Evolutionary conservation across 2,888 invertebrate genomes (phyloP), one percentile per base, ranked within the genome.

Genomic region (Dasypogon diadema): DNA sequence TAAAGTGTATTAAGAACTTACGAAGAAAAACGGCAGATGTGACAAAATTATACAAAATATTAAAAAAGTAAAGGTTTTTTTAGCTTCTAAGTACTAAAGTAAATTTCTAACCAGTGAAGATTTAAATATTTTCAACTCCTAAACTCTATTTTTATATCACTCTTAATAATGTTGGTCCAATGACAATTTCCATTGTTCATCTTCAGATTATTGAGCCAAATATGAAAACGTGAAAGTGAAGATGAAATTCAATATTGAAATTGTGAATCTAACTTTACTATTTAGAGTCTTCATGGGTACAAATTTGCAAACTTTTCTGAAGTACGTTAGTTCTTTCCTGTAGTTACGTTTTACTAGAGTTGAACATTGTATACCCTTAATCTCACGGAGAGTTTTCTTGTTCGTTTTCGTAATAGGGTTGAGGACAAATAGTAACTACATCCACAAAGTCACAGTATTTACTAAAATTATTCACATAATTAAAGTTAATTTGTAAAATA

Each of bases 131-230:
- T 65, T 65, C 24, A 46, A 22, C 65, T 65, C 65, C 65, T 24
- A 48, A 14, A 42, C 46, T 65, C 46, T 65, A 65, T 65, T 65
- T 65, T 65, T 65, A 24, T 65, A 65, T 46, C 65, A 37, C 26
- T 65, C 48, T 65, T 48, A 65, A 24, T 37, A 34, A 21, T 22
- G n/a, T 65, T 24, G 46, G 42, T 65, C 46, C 24, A 22, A 46
- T 16, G 5, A 24, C 18, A 22, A 65, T 18, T 65, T 34, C 60
- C 10, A 21, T 22, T 60, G 37, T 60, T 60, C 34, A 58, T 58
- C 26, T 58, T 58, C 34, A 60, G 37, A 60, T 34, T 18, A 60
- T 26, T 60, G 22, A 37, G 60, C 34, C 37, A 34, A 60, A 60
- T 60, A 37, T 21, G 37, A 60, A 18, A 37, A 37, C 18, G 21